Percentiles rank a stretch among this genome's conserved stretches.
phyloP scores from a whole-genome alignment of 1,140 invertebrate species.

The Ostrea edulis region DNA sequence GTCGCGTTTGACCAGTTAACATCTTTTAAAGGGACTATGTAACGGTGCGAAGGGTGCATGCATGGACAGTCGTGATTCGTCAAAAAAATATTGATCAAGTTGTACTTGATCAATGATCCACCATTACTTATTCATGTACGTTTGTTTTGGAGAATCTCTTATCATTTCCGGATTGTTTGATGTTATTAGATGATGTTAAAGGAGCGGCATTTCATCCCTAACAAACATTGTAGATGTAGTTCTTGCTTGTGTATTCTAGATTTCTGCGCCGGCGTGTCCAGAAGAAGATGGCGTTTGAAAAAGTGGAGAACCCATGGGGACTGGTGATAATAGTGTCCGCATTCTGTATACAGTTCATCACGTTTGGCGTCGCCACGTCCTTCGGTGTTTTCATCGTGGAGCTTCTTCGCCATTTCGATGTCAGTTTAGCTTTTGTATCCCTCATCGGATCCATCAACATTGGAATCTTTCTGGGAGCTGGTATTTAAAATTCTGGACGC shows the following conservation, averaged over 20 bases:
- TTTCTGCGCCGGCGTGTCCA: neutral
- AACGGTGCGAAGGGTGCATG: no score
- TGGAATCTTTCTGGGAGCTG: conserved; percentile 65
- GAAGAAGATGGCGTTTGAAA: neutral
- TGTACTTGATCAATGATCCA: neutral
- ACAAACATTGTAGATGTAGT: neutral
- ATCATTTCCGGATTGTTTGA: neutral
- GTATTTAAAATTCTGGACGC: conserved; percentile 32
- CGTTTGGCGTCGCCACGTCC: conserved; percentile 61
- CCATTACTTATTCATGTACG: conserved; percentile 2
- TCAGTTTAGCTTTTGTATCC: conserved; percentile 57
- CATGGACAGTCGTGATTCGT: neutral
- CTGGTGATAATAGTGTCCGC: conserved; percentile 63
- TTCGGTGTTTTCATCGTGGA: conserved; percentile 70
- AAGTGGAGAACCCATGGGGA: conserved; percentile 48
- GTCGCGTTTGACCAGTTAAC: no score
- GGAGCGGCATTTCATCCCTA: neutral
- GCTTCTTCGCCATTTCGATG: conserved; percentile 60
- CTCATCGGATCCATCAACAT: conserved; percentile 67
- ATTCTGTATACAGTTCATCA: conserved; percentile 67
- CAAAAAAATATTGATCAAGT: neutral
- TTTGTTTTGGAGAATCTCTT: neutral
- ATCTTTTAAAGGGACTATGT: no score
- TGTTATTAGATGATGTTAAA: neutral
- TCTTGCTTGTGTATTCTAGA: neutral